Base-by-base conservation (phyloP, 2,113 vertebrate species). In the Apus apus region DNA sequence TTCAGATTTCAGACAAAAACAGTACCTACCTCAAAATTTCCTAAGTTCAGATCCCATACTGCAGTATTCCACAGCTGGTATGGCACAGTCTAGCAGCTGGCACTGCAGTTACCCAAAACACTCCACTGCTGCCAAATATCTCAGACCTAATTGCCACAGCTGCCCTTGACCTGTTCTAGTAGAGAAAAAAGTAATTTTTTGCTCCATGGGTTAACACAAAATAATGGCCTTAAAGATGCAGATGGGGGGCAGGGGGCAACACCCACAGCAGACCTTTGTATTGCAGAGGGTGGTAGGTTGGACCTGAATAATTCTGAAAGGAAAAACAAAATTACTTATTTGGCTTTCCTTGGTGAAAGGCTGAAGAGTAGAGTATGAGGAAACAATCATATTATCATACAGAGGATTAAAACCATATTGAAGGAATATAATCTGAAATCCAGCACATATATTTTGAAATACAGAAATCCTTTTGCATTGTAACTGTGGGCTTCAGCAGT, bases 1-100 rank as follows among this genome's bases (percentile, higher is more conserved):
- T 62, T 82, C 45, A 70, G 40, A 79, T 96, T 87, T 78, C 54
- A 70, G 57, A 91, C 79, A 70, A 93, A 77, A 96, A 61, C n/a
- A 40, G 50, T 54, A 89, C 54, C 81, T 82, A 50, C 36, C 54
- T 87, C 0, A 0, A 85, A 78, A 66, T 64, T 92, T 90, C 76
- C 32, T 1, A 19, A 64, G n/a, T 56, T 40, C 64, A 40, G 36
- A 77, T 46, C 29, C 46, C 51, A 48, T 13, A 4, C 16, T 26
- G 45, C 58, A 46, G 13, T 32, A 43, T 40, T 73, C 38, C 51
- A 13, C 32, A 67, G 56, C 48, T 82, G 45, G 1, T 43, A 19
- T 1, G 1, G 13, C 1, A 13, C 5, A 40, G 13, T 45, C 36
- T 30, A 48, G 73, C 5, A 8, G 11, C 27, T 50, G 58, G 9